Conservation (phyloP, 2,888 invertebrate species). For the Gibbula magus region DNA sequence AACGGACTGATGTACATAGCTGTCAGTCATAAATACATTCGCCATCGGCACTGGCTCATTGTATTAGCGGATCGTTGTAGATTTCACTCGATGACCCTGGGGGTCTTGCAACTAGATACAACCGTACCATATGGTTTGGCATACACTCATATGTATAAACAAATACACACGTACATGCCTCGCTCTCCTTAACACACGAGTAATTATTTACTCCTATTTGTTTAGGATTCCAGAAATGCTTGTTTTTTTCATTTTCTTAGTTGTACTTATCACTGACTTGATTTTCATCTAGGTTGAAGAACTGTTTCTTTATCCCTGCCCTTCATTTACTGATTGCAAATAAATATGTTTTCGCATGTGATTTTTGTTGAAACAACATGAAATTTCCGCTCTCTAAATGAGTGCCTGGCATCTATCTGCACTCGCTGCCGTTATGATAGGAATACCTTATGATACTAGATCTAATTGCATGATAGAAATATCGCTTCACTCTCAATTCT, state of each 20-base stretch:
- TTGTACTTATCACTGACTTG: too few relatives aligned
- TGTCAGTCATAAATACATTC: too few relatives aligned
- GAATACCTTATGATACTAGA: too few relatives aligned
- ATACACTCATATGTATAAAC: constrained; percentile 14
- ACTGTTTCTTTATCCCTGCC: neutral
- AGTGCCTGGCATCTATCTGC: too few relatives aligned
- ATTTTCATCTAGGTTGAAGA: neutral
- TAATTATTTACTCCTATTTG: constrained; percentile 19
- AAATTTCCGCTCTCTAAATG: too few relatives aligned
- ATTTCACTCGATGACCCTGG: neutral
- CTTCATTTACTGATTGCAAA: neutral
- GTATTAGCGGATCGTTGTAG: neutral
- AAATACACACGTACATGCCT: constrained; percentile 7
- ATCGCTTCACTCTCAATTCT: too few relatives aligned
- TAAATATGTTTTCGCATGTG: constrained; percentile 19
- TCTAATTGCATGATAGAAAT: too few relatives aligned
- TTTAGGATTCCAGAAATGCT: constrained; percentile 15
- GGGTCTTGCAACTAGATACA: too few relatives aligned
- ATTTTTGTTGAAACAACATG: neutral
- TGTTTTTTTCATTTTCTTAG: constrained; percentile 8
- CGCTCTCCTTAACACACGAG: neutral
- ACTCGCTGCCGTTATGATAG: too few relatives aligned
- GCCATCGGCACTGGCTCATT: too few relatives aligned
- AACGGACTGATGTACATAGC: too few relatives aligned
- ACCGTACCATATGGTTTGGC: neutral